Evolutionary conservation across 2,888 invertebrate genomes (phyloP), one percentile per base, ranked within the genome.

Genomic region (Oegoconia quadripuncta): DNA sequence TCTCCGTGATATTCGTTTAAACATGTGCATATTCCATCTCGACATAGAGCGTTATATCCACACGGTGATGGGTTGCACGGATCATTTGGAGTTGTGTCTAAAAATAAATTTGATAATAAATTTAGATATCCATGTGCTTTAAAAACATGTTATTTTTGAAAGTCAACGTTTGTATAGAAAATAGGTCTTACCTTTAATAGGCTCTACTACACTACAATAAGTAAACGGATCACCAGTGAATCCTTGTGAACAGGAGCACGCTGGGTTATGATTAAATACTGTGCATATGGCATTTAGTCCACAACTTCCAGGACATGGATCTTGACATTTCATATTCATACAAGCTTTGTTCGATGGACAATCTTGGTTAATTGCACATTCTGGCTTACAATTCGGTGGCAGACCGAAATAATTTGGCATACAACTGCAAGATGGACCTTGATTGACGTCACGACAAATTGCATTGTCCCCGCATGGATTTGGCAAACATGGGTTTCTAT

Each of bases 211-310:
- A 30, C 43, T 32, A 63, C 94, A 95, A 39, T 88, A 89, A 31
- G 88, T 89, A 64, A 95, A 94, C 9, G 95, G 94, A 83, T 95
- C 93, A 28, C 95, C 95, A 1, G 91, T 92, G 58, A 89, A 94
- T 34, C 93, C 93, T 56, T 90, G 89, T 20, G 84, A 70, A 60
- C 93, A 94, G 11, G 90, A 82, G 58, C 94, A 94, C 1, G 91
- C 89, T 6, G 93, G 93, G 17, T 88, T 89, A 55, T 93, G 93
- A 57, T 91, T 92, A 37, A 91, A 90, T 15, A 93, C 91, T 32
- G 74, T 84, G 64, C 93, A 91, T 48, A 88, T 60, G 40, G 93
- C 89, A 50, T 90, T 88, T 51, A 86, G 68, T 26, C 93, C 93
- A 59, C 93, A 93, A 30, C 92, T 91, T 4, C 93, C 93, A 1